These are phyloP conservation scores for Euplagia quadripunctaria DNA, from an alignment of 2,888 invertebrate genomes.

Conservation along the genomic window DNA sequence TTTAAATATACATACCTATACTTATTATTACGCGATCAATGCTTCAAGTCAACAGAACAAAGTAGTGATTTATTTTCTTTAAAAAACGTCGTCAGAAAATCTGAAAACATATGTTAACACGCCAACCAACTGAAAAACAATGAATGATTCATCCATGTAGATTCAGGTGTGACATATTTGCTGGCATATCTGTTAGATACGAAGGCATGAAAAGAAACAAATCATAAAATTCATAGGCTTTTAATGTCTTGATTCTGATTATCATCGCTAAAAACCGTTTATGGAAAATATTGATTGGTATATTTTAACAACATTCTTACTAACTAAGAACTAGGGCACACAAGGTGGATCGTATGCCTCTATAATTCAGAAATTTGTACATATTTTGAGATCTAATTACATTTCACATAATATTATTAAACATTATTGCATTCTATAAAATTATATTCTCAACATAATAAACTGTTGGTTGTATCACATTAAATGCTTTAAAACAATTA, in stretches of 20 bases:
- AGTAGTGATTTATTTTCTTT: constrained; percentile 8
- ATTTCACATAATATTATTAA: constrained; percentile 50
- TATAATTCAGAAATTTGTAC: constrained; percentile 64
- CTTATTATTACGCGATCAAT: background rate
- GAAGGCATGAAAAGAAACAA: constrained; percentile 33
- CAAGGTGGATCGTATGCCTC: constrained; percentile 51
- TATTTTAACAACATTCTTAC: constrained; percentile 72
- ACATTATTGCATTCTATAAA: constrained; percentile 62
- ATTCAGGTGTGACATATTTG: constrained; percentile 49
- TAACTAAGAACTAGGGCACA: constrained; percentile 71
- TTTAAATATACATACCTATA: background rate
- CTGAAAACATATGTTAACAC: constrained; percentile 43
- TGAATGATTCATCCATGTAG: constrained; percentile 52
- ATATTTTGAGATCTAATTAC: constrained; percentile 75
- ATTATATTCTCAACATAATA: constrained; percentile 55
- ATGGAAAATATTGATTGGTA: constrained; percentile 75
- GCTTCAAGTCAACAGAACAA: background rate
- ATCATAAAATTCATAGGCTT: constrained; percentile 62
- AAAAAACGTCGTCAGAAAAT: constrained; percentile 27
- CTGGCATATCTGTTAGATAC: constrained; percentile 26
- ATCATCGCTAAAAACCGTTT: constrained; percentile 73
- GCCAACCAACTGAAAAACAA: constrained; percentile 44
- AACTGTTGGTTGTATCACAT: constrained; percentile 55
- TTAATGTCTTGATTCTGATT: constrained; percentile 73
- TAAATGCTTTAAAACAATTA: constrained; percentile 56